phyloP scores from a whole-genome alignment of 2,113 vertebrate genomes.

The Ophiodon elongatus region DNA sequence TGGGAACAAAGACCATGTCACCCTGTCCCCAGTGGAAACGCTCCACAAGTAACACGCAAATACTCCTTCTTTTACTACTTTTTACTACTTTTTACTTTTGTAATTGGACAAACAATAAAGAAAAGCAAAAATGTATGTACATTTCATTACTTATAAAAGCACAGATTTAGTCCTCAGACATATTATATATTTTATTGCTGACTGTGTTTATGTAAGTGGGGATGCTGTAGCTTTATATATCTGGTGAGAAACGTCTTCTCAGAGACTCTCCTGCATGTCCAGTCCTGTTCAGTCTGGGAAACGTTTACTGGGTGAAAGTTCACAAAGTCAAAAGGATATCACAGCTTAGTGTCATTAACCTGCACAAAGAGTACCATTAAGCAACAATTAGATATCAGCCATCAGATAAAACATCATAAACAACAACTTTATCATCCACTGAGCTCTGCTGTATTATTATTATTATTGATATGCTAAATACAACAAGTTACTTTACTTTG shows the following conservation, averaged over 20 bases:
- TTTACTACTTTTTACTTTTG: too few species aligned
- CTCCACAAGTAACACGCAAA: neutral
- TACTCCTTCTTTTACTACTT: neutral
- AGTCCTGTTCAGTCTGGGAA: neutral
- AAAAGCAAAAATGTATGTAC: too few species aligned
- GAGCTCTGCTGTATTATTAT: neutral
- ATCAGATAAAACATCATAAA: neutral
- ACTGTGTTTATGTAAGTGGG: neutral
- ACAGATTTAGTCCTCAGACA: neutral
- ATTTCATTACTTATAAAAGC: neutral
- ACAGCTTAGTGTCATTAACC: neutral
- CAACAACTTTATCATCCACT: neutral
- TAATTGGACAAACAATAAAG: neutral
- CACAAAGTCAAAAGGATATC: neutral
- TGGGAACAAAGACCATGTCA: too few species aligned
- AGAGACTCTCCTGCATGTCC: too few species aligned
- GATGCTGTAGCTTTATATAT: neutral
- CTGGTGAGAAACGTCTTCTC: neutral
- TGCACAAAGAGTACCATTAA: rapidly evolving
- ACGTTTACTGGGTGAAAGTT: slow-evolving; percentile 14
- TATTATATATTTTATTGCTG: neutral
- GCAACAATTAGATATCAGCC: neutral
- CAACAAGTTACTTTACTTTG: neutral
- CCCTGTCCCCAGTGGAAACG: too few species aligned
- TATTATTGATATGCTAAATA: neutral